Percentiles rank a stretch among this genome's conserved stretches.
These are phyloP conservation scores for Drosophila nigricruria DNA, from an alignment of 2,888 invertebrate genomes.

Conservation along the genomic window DNA sequence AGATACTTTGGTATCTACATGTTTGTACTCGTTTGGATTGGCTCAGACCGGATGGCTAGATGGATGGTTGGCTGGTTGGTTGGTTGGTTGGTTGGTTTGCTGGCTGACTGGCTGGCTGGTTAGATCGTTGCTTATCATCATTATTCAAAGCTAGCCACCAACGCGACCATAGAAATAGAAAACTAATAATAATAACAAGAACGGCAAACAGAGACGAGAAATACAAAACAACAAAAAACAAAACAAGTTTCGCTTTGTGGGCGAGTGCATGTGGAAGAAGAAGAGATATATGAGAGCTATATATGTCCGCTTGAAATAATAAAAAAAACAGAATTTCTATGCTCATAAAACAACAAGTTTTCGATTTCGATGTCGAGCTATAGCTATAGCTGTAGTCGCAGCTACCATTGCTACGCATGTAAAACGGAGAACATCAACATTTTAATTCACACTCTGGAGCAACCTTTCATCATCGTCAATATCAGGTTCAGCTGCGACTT, in stretches of 20 bases:
- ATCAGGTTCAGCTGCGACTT: constrained; percentile 70
- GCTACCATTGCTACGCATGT: constrained; percentile 57
- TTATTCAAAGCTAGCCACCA: constrained; percentile 81
- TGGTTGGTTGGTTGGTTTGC: constrained; percentile 2
- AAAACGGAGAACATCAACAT: constrained; percentile 58
- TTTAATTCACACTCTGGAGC: constrained; percentile 75
- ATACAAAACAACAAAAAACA: constrained; percentile 43
- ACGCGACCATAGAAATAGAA: constrained; percentile 68
- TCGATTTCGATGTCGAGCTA: constrained; percentile 59
- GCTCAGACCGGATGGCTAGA: constrained; percentile 9
- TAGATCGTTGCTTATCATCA: constrained; percentile 74
- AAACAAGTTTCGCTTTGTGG: constrained; percentile 61
- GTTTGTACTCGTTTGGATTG: constrained; percentile 33
- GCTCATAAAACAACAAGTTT: constrained; percentile 77
- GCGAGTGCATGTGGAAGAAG: constrained; percentile 51
- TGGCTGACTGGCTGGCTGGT: constrained; percentile 23
- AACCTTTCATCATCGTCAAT: constrained; percentile 61
- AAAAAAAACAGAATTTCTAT: constrained; percentile 64
- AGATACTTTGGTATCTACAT: constrained; percentile 23
- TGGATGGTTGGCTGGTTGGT: constrained; percentile 9
- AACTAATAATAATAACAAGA: constrained; percentile 79
- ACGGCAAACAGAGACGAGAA: constrained; percentile 70
- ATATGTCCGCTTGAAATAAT: constrained; percentile 31
- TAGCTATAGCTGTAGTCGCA: background rate
- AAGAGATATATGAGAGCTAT: background rate